Base-by-base conservation (phyloP, 2,888 invertebrate genomes). In the Palloptera scutellata region DNA sequence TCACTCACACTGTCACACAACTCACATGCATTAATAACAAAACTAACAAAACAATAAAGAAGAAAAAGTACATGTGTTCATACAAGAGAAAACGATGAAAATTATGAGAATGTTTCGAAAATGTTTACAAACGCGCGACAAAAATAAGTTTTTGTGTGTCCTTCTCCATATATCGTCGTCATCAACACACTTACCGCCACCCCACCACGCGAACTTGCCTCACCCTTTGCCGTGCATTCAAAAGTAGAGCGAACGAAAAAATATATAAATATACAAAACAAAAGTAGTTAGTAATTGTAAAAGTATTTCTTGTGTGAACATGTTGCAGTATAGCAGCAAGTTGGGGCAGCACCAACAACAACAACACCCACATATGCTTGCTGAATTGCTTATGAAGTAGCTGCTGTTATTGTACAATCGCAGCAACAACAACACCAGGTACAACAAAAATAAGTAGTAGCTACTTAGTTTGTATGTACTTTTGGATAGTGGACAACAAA, bases 21-120 rank as follows among this genome's bases (percentile, higher is more conserved):
- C 30, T 30, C 30, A 30, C 30, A 30, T 30, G 30, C 30, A 30
- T 30, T 30, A 6, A 30, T 30, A 6, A 30, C 30, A 30, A 30
- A 30, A 30, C 30, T 30, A 30, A 30, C 30, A 30, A 30, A 30
- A 30, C 30, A 30, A 30, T 4, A 30, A 4, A 30, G 6, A 30
- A 30, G 6, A 30, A 30, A n/a, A n/a, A n/a, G n/a, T n/a, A n/a
- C n/a, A n/a, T n/a, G n/a, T n/a, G n/a, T n/a, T n/a, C n/a, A n/a
- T 30, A 30, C 2, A 2, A 30, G 30, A 4, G 30, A 48, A 13
- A 13, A 48, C 13, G 5, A 48, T 4, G 48, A 48, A 15, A 48
- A 48, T 48, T 48, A 48, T 48, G 48, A 48, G 48, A 48, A 48
- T 48, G 48, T 48, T 48, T 48, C 10, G 5, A 48, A 48, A 48